phyloP scores from a whole-genome alignment of 1,140 invertebrate genomes.

The Zaprionus taronus region DNA sequence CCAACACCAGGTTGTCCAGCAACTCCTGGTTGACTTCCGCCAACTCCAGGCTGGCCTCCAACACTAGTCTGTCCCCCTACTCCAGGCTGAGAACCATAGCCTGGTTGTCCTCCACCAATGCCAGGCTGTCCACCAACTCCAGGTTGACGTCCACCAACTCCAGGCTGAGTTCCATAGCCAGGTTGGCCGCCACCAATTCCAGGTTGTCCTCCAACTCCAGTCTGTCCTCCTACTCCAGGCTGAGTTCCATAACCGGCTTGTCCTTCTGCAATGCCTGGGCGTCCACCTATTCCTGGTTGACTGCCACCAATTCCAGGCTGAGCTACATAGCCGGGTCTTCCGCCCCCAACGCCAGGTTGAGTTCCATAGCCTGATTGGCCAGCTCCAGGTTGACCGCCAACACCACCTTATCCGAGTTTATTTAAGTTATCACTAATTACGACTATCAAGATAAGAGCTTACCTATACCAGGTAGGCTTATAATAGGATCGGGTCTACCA shows the following conservation, averaged over 20 bases:
- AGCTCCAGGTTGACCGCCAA: conserved; percentile 1
- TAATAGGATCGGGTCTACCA: conserved; percentile 60
- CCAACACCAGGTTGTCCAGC: conserved; percentile 20
- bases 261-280: conserved; percentile 14
- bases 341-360: background rate
- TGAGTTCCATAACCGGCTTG: conserved; percentile 36
- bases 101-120: conserved; percentile 12
- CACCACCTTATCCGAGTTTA: conserved; percentile 9
- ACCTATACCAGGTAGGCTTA: conserved; percentile 61
- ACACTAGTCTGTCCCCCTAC: background rate
- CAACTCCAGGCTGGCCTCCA: conserved; percentile 9
- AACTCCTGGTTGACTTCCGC: conserved; percentile 15
- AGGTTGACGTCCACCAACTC: background rate
- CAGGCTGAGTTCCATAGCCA: conserved; percentile 20
- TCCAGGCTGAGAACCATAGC: conserved; percentile 19
- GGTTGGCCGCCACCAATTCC: conserved; percentile 17
- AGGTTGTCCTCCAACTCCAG: conserved; percentile 17
- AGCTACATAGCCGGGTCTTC: conserved; percentile 10
- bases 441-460: background rate
- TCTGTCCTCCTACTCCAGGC: conserved; percentile 7
- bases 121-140: conserved; percentile 30
- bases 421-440: background rate
- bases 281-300: conserved; percentile 2
- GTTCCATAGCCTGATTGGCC: conserved; percentile 28
- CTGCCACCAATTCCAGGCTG: conserved; percentile 8